Conservation (phyloP, 2,113 vertebrate genomes). For the Shinisaurus crocodilurus region DNA sequence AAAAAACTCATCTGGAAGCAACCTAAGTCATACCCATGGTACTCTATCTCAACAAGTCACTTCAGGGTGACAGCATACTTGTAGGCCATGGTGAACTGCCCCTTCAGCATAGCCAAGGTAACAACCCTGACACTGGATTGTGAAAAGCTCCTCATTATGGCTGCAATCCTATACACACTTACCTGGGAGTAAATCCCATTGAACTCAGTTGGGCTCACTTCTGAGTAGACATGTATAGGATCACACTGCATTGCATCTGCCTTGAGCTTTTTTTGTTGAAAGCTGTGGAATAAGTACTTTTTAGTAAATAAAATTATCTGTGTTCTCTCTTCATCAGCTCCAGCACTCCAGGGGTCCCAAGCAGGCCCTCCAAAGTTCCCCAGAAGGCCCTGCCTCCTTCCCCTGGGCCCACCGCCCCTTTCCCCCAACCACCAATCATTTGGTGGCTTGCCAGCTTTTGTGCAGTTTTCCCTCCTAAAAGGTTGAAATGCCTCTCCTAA, state of each 20-base stretch:
- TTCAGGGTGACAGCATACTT: neutral
- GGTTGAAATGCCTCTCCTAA: no score
- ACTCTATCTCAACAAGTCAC: neutral
- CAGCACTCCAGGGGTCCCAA: no score
- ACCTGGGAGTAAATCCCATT: neutral
- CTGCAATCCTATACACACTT: neutral
- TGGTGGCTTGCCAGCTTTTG: no score
- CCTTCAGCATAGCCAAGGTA: neutral
- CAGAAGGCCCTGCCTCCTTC: no score
- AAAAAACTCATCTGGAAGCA: neutral
- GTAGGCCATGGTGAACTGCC: neutral
- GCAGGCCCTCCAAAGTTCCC: no score
- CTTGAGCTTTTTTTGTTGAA: neutral
- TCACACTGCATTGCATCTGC: neutral
- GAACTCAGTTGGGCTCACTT: neutral
- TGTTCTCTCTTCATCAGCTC: neutral
- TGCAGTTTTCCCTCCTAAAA: no score
- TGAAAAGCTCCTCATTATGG: neutral
- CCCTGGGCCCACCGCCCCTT: no score
- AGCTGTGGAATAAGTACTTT: neutral
- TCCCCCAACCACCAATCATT: no score
- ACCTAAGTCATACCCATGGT: neutral
- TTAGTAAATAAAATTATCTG: neutral
- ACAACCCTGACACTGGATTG: neutral
- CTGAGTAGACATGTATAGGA: neutral